phyloP scores from a whole-genome alignment of 2,888 invertebrate species.

The Ichneumoninae sp. region DNA sequence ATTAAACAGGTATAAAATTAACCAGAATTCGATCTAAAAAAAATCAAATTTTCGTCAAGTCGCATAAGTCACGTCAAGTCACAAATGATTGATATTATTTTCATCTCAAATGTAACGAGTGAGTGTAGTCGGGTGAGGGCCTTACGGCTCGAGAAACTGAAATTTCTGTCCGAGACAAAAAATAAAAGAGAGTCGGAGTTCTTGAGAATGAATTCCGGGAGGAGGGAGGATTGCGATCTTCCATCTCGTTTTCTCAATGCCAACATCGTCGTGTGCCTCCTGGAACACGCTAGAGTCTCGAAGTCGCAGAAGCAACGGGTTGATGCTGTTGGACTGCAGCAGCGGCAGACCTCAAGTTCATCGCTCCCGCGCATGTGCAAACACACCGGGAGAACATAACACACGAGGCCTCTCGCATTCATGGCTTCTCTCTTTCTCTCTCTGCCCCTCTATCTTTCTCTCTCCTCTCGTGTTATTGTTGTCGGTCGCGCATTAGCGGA shows the following conservation, averaged over 20 bases:
- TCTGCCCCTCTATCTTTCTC: constrained; percentile 55
- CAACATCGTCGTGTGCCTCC: constrained; percentile 37
- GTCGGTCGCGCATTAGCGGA: constrained; percentile 74
- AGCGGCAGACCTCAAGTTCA: constrained; percentile 77
- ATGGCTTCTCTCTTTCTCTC: constrained; percentile 39
- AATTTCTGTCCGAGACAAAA: neutral
- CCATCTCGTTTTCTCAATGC: constrained; percentile 25
- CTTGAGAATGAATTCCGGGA: constrained; percentile 38
- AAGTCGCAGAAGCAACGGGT: constrained; percentile 49
- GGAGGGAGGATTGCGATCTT: constrained; percentile 17
- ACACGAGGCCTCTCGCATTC: constrained; percentile 69
- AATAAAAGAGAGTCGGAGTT: constrained; percentile 13
- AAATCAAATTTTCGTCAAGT: neutral
- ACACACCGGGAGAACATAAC: constrained; percentile 70
- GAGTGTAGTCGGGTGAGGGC: neutral
- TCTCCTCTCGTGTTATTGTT: constrained; percentile 72
- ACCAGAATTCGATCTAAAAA: neutral
- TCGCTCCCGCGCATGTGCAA: constrained; percentile 81
- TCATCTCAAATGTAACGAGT: neutral
- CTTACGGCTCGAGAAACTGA: neutral
- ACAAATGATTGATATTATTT: neutral
- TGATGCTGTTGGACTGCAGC: constrained; percentile 63
- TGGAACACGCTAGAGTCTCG: constrained; percentile 39
- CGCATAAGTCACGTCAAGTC: neutral
- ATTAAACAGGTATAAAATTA: neutral